Conservation (phyloP, 2,797 vertebrate species). For the Falco berigora region DNA sequence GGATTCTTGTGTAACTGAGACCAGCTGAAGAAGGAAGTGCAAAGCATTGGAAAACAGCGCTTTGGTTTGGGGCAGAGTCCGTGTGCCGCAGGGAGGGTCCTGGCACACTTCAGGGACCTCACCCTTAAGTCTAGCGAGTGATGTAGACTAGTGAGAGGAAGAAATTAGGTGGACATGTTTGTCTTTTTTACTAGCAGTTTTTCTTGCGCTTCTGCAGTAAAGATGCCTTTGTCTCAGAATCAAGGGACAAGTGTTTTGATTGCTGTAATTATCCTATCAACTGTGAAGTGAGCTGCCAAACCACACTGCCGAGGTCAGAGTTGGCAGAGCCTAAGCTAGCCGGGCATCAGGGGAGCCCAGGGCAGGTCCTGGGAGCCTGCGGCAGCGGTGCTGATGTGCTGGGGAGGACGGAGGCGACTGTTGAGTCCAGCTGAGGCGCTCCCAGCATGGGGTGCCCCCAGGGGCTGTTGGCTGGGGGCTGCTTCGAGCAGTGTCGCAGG, state of each 20-base stretch:
- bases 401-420: background rate
- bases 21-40: background rate
- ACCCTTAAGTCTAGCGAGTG: background rate
- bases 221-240: background rate
- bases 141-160: background rate
- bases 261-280: background rate
- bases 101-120: background rate
- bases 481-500: background rate
- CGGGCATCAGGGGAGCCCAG: background rate
- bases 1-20: background rate
- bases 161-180: background rate
- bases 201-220: background rate
- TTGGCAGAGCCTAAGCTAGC: background rate
- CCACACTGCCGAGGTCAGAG: background rate
- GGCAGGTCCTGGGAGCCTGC: background rate
- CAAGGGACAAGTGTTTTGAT: background rate
- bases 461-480: background rate
- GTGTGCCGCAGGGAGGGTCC: background rate
- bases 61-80: background rate
- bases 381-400: background rate
- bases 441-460: background rate
- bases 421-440: background rate
- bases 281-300: background rate
- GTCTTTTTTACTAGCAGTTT: background rate
- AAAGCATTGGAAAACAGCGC: background rate